Evolutionary conservation across 1,140 invertebrate genomes (phyloP).

Genomic region (Luehdorfia chinensis): DNA sequence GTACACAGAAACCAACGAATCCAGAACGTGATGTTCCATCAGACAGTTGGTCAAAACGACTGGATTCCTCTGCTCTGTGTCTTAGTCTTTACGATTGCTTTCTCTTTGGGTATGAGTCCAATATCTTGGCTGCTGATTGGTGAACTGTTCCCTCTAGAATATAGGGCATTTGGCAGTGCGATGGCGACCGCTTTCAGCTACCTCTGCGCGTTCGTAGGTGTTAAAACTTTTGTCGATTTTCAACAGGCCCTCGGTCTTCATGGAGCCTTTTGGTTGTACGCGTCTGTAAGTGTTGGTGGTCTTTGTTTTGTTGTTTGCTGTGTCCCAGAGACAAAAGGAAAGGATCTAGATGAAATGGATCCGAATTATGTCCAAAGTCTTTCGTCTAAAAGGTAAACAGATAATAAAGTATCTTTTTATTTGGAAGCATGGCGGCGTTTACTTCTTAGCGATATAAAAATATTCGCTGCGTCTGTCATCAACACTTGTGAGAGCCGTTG

Average conservation of each 20-base stretch:
- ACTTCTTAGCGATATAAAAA: no score
- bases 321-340: constrained; percentile 95
- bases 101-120: constrained; percentile 93
- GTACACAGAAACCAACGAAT: constrained; percentile 76
- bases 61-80: constrained; percentile 91
- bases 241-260: constrained; percentile 87
- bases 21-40: constrained; percentile 70
- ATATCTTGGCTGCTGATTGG: constrained; percentile 94
- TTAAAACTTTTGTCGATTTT: constrained; percentile 93
- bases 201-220: constrained; percentile 92
- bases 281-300: constrained; percentile 89
- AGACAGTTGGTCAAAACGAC: constrained; percentile 80
- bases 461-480: no score
- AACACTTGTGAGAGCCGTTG: background rate
- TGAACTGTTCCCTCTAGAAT: constrained; percentile 93
- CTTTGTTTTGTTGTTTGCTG: constrained; percentile 91
- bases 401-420: no score
- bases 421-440: constrained; percentile 27
- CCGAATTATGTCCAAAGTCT: constrained; percentile 80
- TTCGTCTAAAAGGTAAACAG: constrained; percentile 66
- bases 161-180: constrained; percentile 89
- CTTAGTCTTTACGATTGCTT: constrained; percentile 89
- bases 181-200: constrained; percentile 93
- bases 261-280: constrained; percentile 94
- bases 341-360: constrained; percentile 92